Evolutionary conservation across 2,113 vertebrate genomes (phyloP).

Genomic region (Vimba vimba): DNA sequence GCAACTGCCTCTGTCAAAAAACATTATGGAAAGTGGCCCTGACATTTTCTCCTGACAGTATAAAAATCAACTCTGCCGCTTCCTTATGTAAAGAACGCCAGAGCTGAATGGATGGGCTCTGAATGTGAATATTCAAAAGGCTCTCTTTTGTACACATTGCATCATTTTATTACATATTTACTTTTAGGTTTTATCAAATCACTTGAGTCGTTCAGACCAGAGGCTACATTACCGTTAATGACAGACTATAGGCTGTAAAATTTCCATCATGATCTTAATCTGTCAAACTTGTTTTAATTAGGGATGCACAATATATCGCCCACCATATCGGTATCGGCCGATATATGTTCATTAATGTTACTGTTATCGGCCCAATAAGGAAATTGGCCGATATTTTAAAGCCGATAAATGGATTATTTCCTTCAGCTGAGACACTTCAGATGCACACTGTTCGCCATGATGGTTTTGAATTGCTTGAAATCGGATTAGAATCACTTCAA

Average conservation of each 20-base stretch:
- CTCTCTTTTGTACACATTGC: slow-evolving; percentile 11
- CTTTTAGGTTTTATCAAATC: neutral
- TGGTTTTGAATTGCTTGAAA: too few relatives aligned
- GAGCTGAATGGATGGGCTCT: slow-evolving; percentile 32
- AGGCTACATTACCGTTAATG: neutral
- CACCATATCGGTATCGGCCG: too few relatives aligned
- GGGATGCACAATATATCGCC: too few relatives aligned
- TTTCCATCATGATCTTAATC: neutral
- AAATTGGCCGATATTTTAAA: too few relatives aligned
- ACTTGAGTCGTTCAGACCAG: neutral
- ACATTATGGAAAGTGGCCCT: slow-evolving; percentile 49
- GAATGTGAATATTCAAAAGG: slow-evolving; percentile 56
- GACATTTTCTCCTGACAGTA: slow-evolving; percentile 49
- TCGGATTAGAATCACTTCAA: too few relatives aligned
- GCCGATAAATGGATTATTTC: too few relatives aligned
- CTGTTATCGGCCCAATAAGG: too few relatives aligned
- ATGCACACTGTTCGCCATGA: too few relatives aligned
- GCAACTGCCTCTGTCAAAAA: slow-evolving; percentile 30
- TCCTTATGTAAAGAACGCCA: slow-evolving; percentile 31
- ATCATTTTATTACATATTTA: neutral
- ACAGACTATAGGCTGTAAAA: neutral
- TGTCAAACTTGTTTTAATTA: neutral
- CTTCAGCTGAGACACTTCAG: too few relatives aligned
- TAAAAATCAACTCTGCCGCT: slow-evolving; percentile 48
- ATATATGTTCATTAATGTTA: too few relatives aligned